Conservation (phyloP, 2,888 invertebrate genomes). For the Acholoe squamosa region DNA sequence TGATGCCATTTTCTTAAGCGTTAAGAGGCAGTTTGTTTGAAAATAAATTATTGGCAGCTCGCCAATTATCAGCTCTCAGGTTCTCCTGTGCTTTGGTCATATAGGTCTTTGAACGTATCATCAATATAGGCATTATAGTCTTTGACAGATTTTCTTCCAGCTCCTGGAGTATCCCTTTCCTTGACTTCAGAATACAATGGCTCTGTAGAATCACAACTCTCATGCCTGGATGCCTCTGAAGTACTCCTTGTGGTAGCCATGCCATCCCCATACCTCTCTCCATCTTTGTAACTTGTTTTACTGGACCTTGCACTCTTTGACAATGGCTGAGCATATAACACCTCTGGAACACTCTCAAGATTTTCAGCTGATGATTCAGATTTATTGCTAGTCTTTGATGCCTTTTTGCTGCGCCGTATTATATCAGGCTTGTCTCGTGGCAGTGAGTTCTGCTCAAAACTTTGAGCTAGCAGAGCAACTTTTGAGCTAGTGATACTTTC, state of each 20-base stretch:
- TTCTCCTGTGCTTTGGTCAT: conserved; percentile 44
- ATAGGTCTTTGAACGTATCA: neutral
- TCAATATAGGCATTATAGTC: conserved; percentile 35
- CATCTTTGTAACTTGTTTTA: neutral
- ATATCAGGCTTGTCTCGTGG: no score
- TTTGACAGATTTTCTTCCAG: neutral
- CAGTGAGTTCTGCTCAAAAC: conserved; percentile 36
- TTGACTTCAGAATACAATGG: neutral
- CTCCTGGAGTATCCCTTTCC: neutral
- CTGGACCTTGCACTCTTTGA: conserved; percentile 14
- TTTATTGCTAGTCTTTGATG: neutral
- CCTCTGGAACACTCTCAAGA: neutral
- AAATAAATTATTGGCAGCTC: neutral
- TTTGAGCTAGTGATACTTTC: neutral
- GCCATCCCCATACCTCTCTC: neutral
- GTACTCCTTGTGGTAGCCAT: neutral
- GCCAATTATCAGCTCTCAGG: conserved; percentile 27
- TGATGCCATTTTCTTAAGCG: no score
- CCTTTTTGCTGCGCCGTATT: no score
- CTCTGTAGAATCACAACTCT: neutral
- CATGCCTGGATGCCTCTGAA: neutral
- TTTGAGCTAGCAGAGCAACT: neutral
- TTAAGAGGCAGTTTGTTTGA: neutral
- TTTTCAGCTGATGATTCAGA: neutral
- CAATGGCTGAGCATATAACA: neutral